These are phyloP conservation scores for Rhaphigaster nebulosa DNA, from an alignment of 2,888 invertebrate genomes.

Conservation along the genomic window DNA sequence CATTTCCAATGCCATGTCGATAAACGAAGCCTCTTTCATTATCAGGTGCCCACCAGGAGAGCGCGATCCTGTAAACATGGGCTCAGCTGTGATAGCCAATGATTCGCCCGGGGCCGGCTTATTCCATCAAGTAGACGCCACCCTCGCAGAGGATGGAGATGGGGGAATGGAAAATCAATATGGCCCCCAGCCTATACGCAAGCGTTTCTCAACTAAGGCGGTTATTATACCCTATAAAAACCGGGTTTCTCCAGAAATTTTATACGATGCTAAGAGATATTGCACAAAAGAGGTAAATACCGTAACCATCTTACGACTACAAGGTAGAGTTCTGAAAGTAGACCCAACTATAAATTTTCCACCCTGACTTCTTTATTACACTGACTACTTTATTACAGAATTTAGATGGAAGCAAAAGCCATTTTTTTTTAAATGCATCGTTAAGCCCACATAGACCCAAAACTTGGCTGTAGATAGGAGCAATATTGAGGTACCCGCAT, in stretches of 20 bases:
- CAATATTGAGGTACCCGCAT: no score
- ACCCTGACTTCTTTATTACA: background rate
- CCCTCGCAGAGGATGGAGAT: constrained; percentile 24
- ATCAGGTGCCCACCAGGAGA: background rate
- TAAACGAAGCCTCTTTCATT: background rate
- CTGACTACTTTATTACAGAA: background rate
- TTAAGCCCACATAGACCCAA: background rate
- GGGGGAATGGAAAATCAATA: constrained; percentile 40
- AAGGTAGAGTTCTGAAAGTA: background rate
- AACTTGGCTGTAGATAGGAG: no score
- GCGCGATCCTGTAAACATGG: background rate
- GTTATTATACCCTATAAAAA: constrained; percentile 11
- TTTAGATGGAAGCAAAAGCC: background rate
- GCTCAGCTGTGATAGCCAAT: background rate
- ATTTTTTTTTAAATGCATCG: background rate
- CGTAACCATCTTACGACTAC: background rate
- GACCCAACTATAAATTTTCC: background rate
- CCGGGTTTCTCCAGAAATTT: background rate
- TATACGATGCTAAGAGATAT: background rate
- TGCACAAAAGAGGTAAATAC: background rate
- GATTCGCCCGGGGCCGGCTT: background rate
- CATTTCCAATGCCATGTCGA: no score
- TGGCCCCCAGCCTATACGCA: constrained; percentile 26
- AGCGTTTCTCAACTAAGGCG: constrained; percentile 32
- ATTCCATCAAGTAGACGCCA: constrained; percentile 35